Evolutionary conservation across 1,140 invertebrate species (phyloP).

Genomic region (Lepidurus apus): DNA sequence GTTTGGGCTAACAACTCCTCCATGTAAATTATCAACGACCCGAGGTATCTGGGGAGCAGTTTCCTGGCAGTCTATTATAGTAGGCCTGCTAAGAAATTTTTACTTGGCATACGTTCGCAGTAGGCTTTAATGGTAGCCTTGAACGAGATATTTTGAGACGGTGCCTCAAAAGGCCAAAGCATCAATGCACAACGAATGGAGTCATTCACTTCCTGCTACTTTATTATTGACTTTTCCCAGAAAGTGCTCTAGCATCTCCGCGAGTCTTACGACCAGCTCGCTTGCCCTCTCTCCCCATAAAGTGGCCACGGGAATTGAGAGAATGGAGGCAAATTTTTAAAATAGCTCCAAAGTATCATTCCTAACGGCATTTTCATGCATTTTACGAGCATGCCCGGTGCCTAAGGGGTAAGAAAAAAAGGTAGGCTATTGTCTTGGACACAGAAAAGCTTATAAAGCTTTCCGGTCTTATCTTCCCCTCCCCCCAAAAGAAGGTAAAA

Average conservation of each 20-base stretch:
- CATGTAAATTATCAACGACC: neutral
- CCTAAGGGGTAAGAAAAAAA: neutral
- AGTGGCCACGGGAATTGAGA: neutral
- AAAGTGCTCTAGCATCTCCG: neutral
- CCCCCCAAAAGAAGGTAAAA: neutral
- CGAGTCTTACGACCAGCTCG: neutral
- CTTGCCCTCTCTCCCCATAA: neutral
- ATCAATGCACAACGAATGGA: too few relatives aligned
- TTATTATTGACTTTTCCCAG: neutral
- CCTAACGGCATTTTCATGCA: neutral
- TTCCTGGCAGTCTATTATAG: too few relatives aligned
- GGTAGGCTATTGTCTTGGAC: neutral
- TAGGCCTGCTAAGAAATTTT: too few relatives aligned
- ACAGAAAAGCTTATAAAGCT: neutral
- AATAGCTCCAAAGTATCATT: neutral
- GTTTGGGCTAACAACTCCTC: neutral
- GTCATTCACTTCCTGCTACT: neutral
- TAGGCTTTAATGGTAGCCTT: too few relatives aligned
- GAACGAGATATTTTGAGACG: too few relatives aligned
- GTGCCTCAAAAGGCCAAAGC: too few relatives aligned
- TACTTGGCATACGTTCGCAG: too few relatives aligned
- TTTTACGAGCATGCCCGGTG: neutral
- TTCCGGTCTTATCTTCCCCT: slow-evolving; percentile 1
- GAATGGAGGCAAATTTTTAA: neutral
- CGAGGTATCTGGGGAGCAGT: neutral